phyloP scores from a whole-genome alignment of 2,797 vertebrate species.

The Nasua narica region DNA sequence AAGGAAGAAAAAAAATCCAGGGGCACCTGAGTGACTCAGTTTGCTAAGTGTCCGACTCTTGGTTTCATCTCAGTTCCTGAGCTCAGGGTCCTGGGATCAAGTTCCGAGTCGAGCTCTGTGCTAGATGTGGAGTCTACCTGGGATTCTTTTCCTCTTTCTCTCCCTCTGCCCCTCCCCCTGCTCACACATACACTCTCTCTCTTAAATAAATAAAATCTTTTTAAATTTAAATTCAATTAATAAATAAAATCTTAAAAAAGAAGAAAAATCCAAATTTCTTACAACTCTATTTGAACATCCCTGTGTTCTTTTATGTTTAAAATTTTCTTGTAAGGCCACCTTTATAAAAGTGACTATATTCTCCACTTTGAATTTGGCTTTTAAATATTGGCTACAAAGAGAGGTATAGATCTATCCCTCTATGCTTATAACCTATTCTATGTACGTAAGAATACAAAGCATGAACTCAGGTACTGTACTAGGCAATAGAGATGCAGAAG shows the following conservation, averaged over 20 bases:
- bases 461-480: not conserved
- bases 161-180: not conserved
- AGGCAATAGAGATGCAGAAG: not conserved
- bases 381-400: not conserved
- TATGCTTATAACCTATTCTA: not conserved
- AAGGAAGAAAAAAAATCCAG: no score
- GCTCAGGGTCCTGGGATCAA: not conserved
- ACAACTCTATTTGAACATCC: not conserved
- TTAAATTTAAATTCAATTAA: not conserved
- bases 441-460: not conserved
- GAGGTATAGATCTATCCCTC: not conserved
- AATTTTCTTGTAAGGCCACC: not conserved
- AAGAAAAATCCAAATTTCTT: constrained; percentile 1
- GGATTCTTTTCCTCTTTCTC: not conserved
- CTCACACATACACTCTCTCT: not conserved
- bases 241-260: not conserved
- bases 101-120: not conserved
- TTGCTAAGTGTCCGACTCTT: no score
- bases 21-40: no score
- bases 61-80: no score
- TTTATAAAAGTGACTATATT: not conserved
- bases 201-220: not conserved
- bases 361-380: not conserved
- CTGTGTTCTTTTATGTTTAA: not conserved
- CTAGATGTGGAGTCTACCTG: not conserved